Base-by-base conservation (phyloP, 64 coral and sea anemone genomes). In the Hydrozoanthus tunicans region DNA sequence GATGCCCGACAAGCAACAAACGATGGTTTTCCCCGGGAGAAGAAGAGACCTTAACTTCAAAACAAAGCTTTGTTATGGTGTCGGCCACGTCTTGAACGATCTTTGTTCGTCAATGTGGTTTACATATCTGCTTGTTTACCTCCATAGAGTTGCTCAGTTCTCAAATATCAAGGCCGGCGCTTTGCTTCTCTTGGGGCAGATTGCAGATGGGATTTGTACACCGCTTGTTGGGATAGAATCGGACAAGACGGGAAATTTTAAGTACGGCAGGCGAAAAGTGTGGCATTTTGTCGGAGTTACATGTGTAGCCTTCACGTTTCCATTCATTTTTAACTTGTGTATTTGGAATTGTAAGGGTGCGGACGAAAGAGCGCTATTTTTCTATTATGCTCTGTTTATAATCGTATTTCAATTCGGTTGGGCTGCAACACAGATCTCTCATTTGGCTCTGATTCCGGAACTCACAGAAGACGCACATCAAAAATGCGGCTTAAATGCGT, bases 351-450 rank as follows among this genome's bases (percentile, higher is more conserved):
- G 92, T 81, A 83, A 89, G 15, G 91, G 79, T 64, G 55, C 95
- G 12, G 89, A 89, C 4, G 81, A 96, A 9, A 88, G 78, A 61
- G 89, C 77, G 6, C 55, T 91, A 43, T 96, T 96, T 79, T n/a
- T 96, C 64, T 96, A 96, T 78, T 96, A 96, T 11, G 23, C 95
- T 0, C 73, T 90, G 51, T 96, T 96, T 58, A 96, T 96, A 23
- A 93, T 94, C n/a, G 77, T 96, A 14, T 96, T 96, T 73, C 95
- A 96, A 51, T 94, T 93, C 64, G 95, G 95, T 9, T 96, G 95
- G 95, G 95, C 95, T 4, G 68, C 95, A 6, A 91, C 95, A 54
- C 95, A 96, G 25, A 96, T 96, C 25, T 96, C 95, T 70, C 95
- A 96, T 53, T 85, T 96, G 20, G 90, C 92, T 70, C 76, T 96